Evolutionary conservation across 2,113 vertebrate species (phyloP), one percentile per base, ranked within the genome.

Genomic region (Crocuta crocuta): DNA sequence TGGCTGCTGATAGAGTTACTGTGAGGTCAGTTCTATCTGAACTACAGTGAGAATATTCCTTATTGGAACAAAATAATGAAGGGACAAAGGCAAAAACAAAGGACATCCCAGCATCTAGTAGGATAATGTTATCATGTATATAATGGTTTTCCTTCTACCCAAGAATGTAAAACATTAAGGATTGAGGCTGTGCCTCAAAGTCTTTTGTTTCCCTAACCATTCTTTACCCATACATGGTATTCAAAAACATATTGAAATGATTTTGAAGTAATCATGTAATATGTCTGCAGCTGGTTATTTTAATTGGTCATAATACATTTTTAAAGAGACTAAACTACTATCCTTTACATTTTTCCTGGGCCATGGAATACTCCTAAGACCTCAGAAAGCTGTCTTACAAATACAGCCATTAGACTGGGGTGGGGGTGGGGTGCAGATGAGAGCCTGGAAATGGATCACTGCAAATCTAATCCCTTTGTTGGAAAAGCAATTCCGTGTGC

Each of bases 381-480:
- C 5, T 88, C 19, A 87, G 39, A 68, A 23, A 73, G 28, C 28
- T 79, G 23, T 94, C 78, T 70, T 61, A 21, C 31, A 91, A 96
- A 87, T 50, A 66, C 1, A 84, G 84, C 31, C 71, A 78, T 39
- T 58, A 61, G 53, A 1, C 50, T 84, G 65, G 31, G 8, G 31
- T 63, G 11, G 24, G 39, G 21, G 8, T 31, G 23, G 31, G 4
- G 28, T 94, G 48, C 39, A 88, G 50, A 79, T 21, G 66, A 85
- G 17, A 95, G 61, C 66, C 26, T 96, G 65, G 53, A 91, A 89
- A 91, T 63, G 31, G 58, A 91, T 92, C 78, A 94, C 31, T 79
- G 31, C 19, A 92, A 94, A 93, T 78, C 91, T 88, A 92, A 94
- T 73, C 31, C n/a, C 31, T 95, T 91, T 79, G 45, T 78, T 96